phyloP scores from a whole-genome alignment of 2,113 vertebrate genomes.

The Cottus gobio region DNA sequence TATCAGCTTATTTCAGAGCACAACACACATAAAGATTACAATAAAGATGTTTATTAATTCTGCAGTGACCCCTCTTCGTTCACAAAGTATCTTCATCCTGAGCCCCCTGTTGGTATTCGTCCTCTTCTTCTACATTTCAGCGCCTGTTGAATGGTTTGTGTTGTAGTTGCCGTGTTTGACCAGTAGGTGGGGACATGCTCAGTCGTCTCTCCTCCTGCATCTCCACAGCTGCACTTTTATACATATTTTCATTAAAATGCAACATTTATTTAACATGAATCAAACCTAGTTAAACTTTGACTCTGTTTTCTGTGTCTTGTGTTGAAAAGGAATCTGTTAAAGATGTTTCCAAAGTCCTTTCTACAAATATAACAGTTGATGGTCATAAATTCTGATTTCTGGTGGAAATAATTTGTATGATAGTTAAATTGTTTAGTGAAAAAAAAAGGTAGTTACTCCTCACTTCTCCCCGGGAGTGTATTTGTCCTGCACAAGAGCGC shows the following conservation, averaged over 20 bases:
- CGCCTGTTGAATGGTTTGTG: conserved; percentile 1
- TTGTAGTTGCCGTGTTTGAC: conserved; percentile 43
- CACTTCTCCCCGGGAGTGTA: conserved; percentile 36
- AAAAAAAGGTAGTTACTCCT: conserved; percentile 22
- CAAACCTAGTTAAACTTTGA: not conserved
- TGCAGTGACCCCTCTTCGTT: not conserved
- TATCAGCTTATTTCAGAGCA: not conserved
- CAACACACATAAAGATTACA: not conserved
- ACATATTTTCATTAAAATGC: not conserved
- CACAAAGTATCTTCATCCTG: not conserved
- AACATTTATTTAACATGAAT: not conserved
- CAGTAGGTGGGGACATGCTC: conserved; percentile 75
- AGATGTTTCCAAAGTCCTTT: not conserved
- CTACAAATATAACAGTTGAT: not conserved
- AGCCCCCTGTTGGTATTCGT: not conserved
- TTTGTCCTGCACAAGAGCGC: conserved; percentile 57
- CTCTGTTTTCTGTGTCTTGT: not conserved
- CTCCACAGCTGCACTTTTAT: not conserved
- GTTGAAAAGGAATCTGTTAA: not conserved
- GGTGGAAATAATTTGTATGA: not conserved
- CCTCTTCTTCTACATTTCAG: not conserved
- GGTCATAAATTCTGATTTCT: not conserved
- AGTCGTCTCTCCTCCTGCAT: not conserved
- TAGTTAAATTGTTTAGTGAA: not conserved
- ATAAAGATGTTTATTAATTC: not conserved